Evolutionary conservation across 1,140 invertebrate species (phyloP).

Genomic region (Homarus americanus): DNA sequence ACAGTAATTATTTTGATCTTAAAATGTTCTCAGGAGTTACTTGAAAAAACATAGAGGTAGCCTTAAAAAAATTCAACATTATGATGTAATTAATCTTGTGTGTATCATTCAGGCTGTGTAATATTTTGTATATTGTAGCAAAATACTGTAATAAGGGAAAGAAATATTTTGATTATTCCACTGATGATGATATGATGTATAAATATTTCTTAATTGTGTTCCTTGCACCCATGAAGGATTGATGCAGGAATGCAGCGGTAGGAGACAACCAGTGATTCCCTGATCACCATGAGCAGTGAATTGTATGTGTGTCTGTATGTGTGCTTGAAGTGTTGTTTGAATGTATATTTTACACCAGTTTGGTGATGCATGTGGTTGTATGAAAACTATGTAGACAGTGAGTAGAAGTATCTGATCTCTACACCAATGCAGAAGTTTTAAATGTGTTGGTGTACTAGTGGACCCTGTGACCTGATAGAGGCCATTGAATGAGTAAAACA

Average conservation of each 20-base stretch:
- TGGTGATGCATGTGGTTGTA: conserved; percentile 33
- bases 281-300: conserved; percentile 30
- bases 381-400: conserved; percentile 24
- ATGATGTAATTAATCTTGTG: background rate
- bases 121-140: background rate
- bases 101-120: background rate
- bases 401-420: conserved; percentile 30
- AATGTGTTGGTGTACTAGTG: conserved; percentile 47
- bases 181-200: background rate
- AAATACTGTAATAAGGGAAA: background rate
- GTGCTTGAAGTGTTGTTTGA: conserved; percentile 51
- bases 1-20: background rate
- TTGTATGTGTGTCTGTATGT: conserved; percentile 12
- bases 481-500: conserved; percentile 40
- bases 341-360: conserved; percentile 18
- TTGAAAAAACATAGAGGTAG: background rate
- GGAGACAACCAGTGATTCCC: conserved; percentile 27
- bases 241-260: conserved; percentile 48
- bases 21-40: background rate
- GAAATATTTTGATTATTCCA: background rate
- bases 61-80: background rate
- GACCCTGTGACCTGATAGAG: conserved; percentile 67
- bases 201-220: conserved; percentile 40
- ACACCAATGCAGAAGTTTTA: conserved; percentile 21
- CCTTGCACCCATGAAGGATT: conserved; percentile 44